Base-by-base conservation (phyloP, 1,140 invertebrate species). In the Teleogryllus occipitalis region DNA sequence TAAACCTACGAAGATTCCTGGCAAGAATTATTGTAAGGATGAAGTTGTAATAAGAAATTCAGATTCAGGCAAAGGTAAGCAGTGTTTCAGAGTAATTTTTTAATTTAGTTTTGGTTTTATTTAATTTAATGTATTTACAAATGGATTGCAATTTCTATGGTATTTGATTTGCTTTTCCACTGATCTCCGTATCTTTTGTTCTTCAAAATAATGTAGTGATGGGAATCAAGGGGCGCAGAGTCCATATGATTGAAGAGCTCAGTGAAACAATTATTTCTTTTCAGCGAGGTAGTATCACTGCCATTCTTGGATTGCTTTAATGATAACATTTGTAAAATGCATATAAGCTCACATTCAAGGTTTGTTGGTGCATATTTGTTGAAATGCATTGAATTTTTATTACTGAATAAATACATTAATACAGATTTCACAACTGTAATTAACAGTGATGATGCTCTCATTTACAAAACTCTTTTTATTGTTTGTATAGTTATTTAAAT, bases 221-320 rank as follows among this genome's bases (percentile, higher is more conserved):
- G 97, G 97, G 97, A 89, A 97, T 98, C 91, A 97, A 97, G 89
- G 97, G 97, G 86, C 91, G 96, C 85, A 90, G 97, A 85, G 96
- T 98, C 87, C 96, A 97, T 90, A 96, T 97, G 93, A 98, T 98
- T 87, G 97, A 98, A 91, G 96, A 97, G 89, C 91, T 98, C 87
- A 97, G 95, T 89, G 95, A 97, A 89, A 98, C 96, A 84, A 96
- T 98, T 88, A 97, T 98, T 90, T 97, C 96, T 86, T 98, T 98
- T 91, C 96, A 98, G 91, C 92, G 96, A 96, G 96, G 96, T 97
- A 94, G 54, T 65, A 65, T 65, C 54, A 14, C 27, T 39, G 27
- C 18, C 54, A 65, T 65, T 65, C 10, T 65, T 65, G 54, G 54
- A 65, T 65, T 65, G 54, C 54, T 65, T 65, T 39, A 39, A 39